phyloP scores from a whole-genome alignment of 2,888 invertebrate species.

The Lithophane leautieri region DNA sequence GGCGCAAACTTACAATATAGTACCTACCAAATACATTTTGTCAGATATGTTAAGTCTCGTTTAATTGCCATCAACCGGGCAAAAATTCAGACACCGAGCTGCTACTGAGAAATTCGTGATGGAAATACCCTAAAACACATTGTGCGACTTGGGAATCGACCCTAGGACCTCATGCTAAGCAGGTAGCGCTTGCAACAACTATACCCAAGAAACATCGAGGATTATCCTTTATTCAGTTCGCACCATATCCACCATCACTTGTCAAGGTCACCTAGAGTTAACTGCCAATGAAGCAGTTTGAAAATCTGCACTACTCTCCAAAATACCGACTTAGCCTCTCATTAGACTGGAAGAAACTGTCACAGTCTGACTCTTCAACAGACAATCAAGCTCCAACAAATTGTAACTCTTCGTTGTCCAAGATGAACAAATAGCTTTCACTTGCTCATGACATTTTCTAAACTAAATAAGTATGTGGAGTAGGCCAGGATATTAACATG shows the following conservation, averaged over 20 bases:
- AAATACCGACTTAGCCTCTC: too few species aligned
- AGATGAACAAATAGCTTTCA: slow-evolving; percentile 5
- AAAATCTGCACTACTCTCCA: background rate
- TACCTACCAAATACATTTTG: too few species aligned
- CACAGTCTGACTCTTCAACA: background rate
- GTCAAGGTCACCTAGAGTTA: too few species aligned
- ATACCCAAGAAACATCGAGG: too few species aligned
- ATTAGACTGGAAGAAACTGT: background rate
- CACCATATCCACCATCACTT: too few species aligned
- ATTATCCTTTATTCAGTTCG: too few species aligned
- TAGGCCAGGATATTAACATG: slow-evolving; percentile 57
- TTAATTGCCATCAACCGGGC: background rate
- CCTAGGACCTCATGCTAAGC: background rate
- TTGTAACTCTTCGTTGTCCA: background rate
- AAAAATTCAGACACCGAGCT: background rate
- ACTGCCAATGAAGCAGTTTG: background rate
- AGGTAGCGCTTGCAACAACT: background rate
- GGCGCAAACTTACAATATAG: too few species aligned
- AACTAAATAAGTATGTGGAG: slow-evolving; percentile 53
- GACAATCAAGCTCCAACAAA: background rate
- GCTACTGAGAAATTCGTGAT: background rate
- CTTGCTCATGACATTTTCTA: slow-evolving; percentile 33
- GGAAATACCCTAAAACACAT: background rate
- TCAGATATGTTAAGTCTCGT: too few species aligned
- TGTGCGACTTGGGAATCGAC: background rate